Base-by-base conservation (phyloP, 2,888 invertebrate species). In the Fragum sueziense region DNA sequence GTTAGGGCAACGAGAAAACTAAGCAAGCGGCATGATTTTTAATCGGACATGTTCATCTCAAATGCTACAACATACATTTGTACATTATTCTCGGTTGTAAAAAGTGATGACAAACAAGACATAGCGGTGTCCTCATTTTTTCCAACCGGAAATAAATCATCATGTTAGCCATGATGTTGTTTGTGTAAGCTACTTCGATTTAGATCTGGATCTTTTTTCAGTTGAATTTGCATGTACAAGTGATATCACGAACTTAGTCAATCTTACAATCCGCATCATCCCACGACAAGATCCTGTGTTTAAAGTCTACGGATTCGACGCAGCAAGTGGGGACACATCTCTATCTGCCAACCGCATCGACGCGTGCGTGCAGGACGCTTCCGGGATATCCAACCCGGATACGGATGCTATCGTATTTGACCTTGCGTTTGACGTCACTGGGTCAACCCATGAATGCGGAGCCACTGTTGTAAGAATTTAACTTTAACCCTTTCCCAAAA, bases 261-360 rank as follows among this genome's bases (percentile, higher is more conserved):
- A 54, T 14, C 31, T 82, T 9, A 59, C 41, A 9, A 72, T 79
- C 22, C 51, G 68, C 22, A 73, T 82, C n/a, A 6, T 59, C 2
- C 51, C 41, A 11, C 79, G 76, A 22, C 41, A 52, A 37, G 78
- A 70, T 20, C 61, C 75, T 9, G 62, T 76, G 37, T 77, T 31
- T 27, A 54, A 71, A 47, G 47, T 82, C 2, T 82, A 82, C 54
- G 79, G 72, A 7, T 79, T 71, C 59, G 67, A 76, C 17, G 79
- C 82, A 4, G 37, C 82, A 20, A 41, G 7, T 31, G 37, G 62
- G 3, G 79, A 82, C 33, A 76, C 79, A 0, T 33, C 76, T 0
- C 7, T 14, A 20, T 33, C 71, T 3, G 61, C 20, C 0, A 76
- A 79, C 33, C 34, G 82, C 20, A 71, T 76, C 27, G 51, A 33